Conservation (phyloP, 2,888 invertebrate species). For the Ectropis crepuscularia region DNA sequence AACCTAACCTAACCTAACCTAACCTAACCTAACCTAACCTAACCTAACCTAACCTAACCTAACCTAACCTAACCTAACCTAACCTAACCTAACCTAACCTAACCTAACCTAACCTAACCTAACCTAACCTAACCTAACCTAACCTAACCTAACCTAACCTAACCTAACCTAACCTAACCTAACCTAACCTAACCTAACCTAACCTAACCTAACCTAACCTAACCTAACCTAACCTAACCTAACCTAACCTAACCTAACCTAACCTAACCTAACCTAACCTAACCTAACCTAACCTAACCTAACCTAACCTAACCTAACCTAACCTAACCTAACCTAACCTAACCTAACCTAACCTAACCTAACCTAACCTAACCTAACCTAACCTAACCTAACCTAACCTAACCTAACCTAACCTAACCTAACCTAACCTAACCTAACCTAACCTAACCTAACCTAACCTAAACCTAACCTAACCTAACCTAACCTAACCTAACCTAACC, state of each 20-base stretch:
- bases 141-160: conserved; percentile 1
- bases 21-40: conserved; percentile 1
- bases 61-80: conserved; percentile 1
- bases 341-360: conserved; percentile 1
- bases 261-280: conserved; percentile 1
- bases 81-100: conserved; percentile 1
- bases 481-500: conserved; percentile 1
- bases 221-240: conserved; percentile 1
- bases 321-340: conserved; percentile 1
- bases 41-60: conserved; percentile 1
- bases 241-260: conserved; percentile 1
- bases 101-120: conserved; percentile 1
- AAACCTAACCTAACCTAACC: conserved; percentile 1
- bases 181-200: conserved; percentile 1
- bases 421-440: conserved; percentile 1
- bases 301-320: conserved; percentile 1
- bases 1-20: conserved; percentile 1
- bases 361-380: conserved; percentile 1
- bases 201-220: conserved; percentile 1
- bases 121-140: conserved; percentile 1
- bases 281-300: conserved; percentile 1
- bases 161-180: conserved; percentile 1
- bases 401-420: conserved; percentile 1
- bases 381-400: conserved; percentile 1
- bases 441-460: conserved; percentile 1